A percentile compares a stretch with the other conserved stretches of the same genome.
Evolutionary conservation across 2,797 vertebrate genomes (phyloP).

Genomic region (Apodemus agrarius): DNA sequence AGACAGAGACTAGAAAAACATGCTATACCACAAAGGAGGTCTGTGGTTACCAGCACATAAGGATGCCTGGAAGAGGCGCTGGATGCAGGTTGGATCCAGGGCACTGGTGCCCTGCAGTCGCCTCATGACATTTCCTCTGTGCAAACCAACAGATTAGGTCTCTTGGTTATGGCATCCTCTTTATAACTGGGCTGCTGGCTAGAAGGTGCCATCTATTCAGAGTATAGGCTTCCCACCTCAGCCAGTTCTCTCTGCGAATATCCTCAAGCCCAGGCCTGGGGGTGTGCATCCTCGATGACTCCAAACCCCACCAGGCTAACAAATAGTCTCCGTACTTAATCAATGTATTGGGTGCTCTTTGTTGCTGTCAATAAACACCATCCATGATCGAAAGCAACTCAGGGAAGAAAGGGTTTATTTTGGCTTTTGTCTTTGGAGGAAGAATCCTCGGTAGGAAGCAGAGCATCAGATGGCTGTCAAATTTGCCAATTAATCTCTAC

Average conservation of each 20-base stretch:
- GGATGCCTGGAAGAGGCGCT: fast-evolving
- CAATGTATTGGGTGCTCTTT: not conserved
- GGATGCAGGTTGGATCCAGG: not conserved
- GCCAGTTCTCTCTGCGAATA: not conserved
- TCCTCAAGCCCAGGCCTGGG: not conserved
- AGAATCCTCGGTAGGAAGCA: not conserved
- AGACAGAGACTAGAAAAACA: not conserved
- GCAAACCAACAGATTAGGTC: fast-evolving
- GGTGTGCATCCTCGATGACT: not conserved
- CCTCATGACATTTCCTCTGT: not conserved
- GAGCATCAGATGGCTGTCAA: not conserved
- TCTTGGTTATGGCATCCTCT: not conserved
- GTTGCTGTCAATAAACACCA: not conserved
- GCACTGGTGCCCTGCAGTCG: not conserved
- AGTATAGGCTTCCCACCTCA: not conserved
- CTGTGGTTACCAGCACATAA: not conserved
- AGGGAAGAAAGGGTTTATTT: not conserved
- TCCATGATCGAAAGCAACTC: not conserved
- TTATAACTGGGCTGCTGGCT: not conserved
- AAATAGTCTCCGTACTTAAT: not conserved
- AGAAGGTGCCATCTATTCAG: not conserved
- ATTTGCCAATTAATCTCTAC: too few species aligned
- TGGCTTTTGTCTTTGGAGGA: not conserved
- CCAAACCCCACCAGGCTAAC: not conserved
- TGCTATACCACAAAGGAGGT: fast-evolving